These are phyloP conservation scores for Diorhabda elongata DNA, from an alignment of 1,140 invertebrate genomes.

Conservation along the genomic window DNA sequence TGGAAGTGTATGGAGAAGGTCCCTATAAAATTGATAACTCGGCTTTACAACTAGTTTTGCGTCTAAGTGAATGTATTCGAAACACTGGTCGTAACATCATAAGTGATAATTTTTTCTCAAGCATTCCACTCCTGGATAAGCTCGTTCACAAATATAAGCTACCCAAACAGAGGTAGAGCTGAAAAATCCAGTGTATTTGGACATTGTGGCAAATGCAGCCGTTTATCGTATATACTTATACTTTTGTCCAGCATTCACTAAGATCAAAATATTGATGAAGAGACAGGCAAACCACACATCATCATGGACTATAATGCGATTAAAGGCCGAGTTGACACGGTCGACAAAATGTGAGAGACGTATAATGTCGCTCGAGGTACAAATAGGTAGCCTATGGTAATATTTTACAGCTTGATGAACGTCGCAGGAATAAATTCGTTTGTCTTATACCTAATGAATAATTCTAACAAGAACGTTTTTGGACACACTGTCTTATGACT, in stretches of 20 bases:
- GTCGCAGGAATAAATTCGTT: constrained; percentile 16
- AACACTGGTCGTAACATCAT: constrained; percentile 41
- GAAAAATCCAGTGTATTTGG: constrained; percentile 28
- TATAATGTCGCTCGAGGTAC: not conserved
- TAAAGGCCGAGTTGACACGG: constrained; percentile 4
- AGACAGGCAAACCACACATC: constrained; percentile 22
- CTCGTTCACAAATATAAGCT: constrained; percentile 27
- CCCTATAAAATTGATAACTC: constrained; percentile 21
- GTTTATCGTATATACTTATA: constrained; percentile 38
- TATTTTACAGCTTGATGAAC: constrained; percentile 16
- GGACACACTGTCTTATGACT: no score
- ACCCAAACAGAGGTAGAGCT: not conserved
- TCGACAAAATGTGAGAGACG: constrained; percentile 14
- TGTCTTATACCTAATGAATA: no score
- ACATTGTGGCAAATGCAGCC: constrained; percentile 15
- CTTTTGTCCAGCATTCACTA: constrained; percentile 40
- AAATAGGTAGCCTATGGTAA: constrained; percentile 9
- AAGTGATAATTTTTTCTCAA: constrained; percentile 42
- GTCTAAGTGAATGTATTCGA: constrained; percentile 32
- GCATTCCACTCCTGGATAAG: constrained; percentile 25
- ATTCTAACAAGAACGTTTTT: no score
- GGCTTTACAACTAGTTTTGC: constrained; percentile 30
- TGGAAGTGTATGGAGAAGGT: constrained; percentile 41
- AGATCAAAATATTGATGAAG: constrained; percentile 27
- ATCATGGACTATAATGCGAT: no score